These are phyloP conservation scores for Echinarachnius parma DNA, from an alignment of 53 echinoderm and acorn worm genomes.

Conservation along the genomic window DNA sequence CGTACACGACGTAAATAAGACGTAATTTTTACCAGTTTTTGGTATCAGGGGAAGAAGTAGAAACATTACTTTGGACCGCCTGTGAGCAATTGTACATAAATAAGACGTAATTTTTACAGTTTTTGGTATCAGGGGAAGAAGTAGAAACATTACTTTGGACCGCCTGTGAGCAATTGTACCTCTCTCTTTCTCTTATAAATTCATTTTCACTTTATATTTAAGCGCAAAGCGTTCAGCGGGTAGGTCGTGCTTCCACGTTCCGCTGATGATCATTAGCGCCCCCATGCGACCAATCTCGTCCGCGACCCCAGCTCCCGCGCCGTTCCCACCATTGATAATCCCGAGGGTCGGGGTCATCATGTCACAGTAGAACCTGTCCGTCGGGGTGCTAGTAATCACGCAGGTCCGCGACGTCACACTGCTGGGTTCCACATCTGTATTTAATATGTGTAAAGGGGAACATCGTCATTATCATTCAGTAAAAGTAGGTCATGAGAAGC, in stretches of 20 bases:
- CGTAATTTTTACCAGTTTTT: no score
- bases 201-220: constrained; percentile 27
- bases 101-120: no score
- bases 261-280: constrained; percentile 53
- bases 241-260: constrained; percentile 57
- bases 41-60: no score
- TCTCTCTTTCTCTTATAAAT: no score
- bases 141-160: no score
- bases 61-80: no score
- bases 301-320: constrained; percentile 63
- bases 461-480: no score
- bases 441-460: not conserved
- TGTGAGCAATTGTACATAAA: no score
- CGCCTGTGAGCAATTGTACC: no score
- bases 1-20: no score
- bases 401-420: not conserved
- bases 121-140: no score
- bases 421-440: constrained; percentile 15
- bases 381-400: constrained; percentile 58
- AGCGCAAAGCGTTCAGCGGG: constrained; percentile 39
- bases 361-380: constrained; percentile 70
- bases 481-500: no score
- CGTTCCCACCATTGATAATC: constrained; percentile 71
- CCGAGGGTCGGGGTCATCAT: constrained; percentile 75
- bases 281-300: constrained; percentile 63